Percentiles rank a stretch among this genome's conserved stretches.
These are phyloP conservation scores for Pterocles burchelli DNA, from an alignment of 2,113 vertebrate genomes.

Conservation along the genomic window DNA sequence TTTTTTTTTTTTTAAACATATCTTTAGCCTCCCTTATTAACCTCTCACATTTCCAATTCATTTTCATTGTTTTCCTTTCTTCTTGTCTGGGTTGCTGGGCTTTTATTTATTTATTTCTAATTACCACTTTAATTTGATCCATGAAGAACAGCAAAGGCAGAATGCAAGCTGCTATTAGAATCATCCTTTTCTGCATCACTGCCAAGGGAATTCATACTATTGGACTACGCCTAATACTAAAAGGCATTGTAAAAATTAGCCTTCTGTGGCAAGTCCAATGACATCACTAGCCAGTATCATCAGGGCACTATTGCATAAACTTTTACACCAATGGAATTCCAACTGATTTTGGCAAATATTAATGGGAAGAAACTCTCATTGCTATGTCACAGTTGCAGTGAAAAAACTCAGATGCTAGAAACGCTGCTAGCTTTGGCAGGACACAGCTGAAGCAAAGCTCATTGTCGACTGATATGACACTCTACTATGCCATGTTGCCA, in stretches of 20 bases:
- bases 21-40: not conserved
- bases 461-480: not conserved
- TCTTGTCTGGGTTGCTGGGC: not conserved
- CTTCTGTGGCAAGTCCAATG: not conserved
- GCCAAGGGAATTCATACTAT: not conserved
- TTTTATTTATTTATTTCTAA: not conserved
- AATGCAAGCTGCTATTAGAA: not conserved
- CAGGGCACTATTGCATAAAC: not conserved
- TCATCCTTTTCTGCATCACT: not conserved
- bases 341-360: not conserved
- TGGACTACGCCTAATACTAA: not conserved
- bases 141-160: not conserved
- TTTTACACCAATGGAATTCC: not conserved
- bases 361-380: not conserved
- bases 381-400: not conserved
- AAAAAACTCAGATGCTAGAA: not conserved
- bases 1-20: not conserved
- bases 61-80: not conserved
- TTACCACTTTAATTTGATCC: not conserved
- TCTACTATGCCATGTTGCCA: not conserved
- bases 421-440: not conserved
- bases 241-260: not conserved
- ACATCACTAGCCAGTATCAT: not conserved
- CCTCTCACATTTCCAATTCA: not conserved
- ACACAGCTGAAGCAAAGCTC: not conserved